Percentiles rank a stretch among this genome's conserved stretches.
Evolutionary conservation across 1,140 invertebrate genomes (phyloP).

Genomic region (Aphaenogaster floridana): DNA sequence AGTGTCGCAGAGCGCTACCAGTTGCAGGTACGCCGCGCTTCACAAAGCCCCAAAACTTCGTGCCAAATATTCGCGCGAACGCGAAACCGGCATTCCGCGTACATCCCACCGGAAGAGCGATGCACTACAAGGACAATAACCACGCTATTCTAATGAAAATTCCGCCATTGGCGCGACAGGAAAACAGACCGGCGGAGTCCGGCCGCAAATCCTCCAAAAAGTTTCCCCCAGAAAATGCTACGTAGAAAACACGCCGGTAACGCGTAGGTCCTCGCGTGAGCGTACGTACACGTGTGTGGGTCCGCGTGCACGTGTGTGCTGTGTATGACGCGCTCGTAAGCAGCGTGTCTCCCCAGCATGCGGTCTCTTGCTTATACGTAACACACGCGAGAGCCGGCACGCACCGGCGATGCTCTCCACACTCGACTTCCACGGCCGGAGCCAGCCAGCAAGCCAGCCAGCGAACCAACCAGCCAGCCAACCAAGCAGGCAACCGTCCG

Average conservation of each 20-base stretch:
- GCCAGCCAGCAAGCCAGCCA: conserved; percentile 40
- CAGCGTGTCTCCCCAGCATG: conserved; percentile 8
- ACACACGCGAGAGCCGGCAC: conserved; percentile 49
- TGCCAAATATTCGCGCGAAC: conserved; percentile 56
- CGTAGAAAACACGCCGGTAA: background rate
- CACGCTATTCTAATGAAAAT: conserved; percentile 50
- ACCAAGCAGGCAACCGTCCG: conserved; percentile 54
- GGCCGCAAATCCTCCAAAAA: conserved; percentile 41
- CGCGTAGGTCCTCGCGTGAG: conserved; percentile 33
- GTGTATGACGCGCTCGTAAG: background rate
- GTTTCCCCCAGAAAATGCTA: conserved; percentile 23
- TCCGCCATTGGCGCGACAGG: conserved; percentile 45
- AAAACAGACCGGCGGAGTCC: conserved; percentile 24
- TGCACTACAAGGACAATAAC: conserved; percentile 30
- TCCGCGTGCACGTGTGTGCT: background rate
- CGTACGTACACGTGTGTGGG: background rate
- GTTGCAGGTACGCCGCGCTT: conserved; percentile 55
- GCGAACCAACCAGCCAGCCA: conserved; percentile 45
- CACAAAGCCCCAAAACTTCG: conserved; percentile 49
- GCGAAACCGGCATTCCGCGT: conserved; percentile 44
- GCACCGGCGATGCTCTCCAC: conserved; percentile 63
- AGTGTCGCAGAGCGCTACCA: conserved; percentile 40
- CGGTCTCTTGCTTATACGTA: conserved; percentile 46
- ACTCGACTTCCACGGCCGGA: conserved; percentile 18
- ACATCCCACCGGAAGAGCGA: conserved; percentile 25